Evolutionary conservation across 2,888 invertebrate genomes (phyloP), one percentile per base, ranked within the genome.

Genomic region (Iselma pallidipennis): DNA sequence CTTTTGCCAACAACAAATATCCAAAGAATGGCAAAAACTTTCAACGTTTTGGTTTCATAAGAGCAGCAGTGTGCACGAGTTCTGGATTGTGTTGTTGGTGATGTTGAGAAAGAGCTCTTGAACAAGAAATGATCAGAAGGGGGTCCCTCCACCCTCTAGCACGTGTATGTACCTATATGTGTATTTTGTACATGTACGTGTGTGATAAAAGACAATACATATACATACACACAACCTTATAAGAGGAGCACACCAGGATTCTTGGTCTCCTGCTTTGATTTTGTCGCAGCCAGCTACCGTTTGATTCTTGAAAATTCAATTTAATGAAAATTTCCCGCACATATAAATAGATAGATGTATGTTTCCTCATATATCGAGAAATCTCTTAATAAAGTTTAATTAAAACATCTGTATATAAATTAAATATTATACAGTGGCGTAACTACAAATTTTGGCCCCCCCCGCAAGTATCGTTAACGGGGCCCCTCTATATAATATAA

Each of bases 231-330:
- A 60, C 58, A 9, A 2, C 16, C 14, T 16, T 16, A 5, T 37
- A 37, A 6, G 16, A 37, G 37, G 37, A 37, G n/a, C 67, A 65
- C 62, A 66, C 61, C 67, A 66, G 56, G 68, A 69, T 66, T 61
- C 61, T 63, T 66, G 59, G 66, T 68, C 65, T 71, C 74, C 73
- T 71, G 74, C 74, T 60, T 71, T 64, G 72, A 66, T 61, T 70
- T 72, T 73, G 72, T 74, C 70, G 59, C 19, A 37, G 57, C 61
- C 51, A 60, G 64, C 67, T 65, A 67, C 67, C 70, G 66, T 69
- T 70, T 69, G 70, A 72, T 71, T 37, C 16, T 37, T 67, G 63
- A 58, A 57, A 73, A 70, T 73, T 57, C 50, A 59, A 54, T 72
- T 16, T 29, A 52, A 29, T 29, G 12, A 52, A 52, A 31, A 28